Percentiles rank a stretch among this genome's conserved stretches.
Conservation (phyloP, 2,797 vertebrate species). For the Crax fasciolata region DNA sequence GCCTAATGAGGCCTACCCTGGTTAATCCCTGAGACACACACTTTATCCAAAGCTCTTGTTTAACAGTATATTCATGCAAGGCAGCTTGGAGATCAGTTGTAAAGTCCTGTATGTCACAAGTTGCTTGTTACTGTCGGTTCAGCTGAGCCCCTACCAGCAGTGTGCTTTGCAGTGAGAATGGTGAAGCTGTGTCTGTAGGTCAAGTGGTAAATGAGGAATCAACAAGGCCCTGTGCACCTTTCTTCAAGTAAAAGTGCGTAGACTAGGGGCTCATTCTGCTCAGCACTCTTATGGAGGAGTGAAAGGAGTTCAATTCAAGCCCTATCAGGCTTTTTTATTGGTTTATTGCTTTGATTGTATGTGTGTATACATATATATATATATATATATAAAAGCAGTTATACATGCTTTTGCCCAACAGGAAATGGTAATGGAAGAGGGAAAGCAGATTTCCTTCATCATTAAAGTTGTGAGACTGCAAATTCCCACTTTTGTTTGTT, state of each 20-base stretch:
- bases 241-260: neutral
- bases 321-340: neutral
- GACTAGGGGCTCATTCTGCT: neutral
- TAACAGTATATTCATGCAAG: neutral
- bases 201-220: neutral
- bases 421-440: neutral
- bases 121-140: neutral
- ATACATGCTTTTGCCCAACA: neutral
- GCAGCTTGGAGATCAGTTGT: neutral
- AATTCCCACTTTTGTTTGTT: accelerated
- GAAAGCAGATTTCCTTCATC: neutral
- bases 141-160: neutral
- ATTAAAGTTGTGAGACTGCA: neutral
- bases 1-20: neutral
- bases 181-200: neutral
- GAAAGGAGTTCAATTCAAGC: neutral
- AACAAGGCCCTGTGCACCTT: neutral
- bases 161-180: neutral
- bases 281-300: neutral
- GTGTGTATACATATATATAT: no score
- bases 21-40: neutral
- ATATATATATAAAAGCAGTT: neutral
- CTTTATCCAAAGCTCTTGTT: neutral
- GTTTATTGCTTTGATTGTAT: neutral
- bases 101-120: neutral